Evolutionary conservation across 2,888 invertebrate species (phyloP), one percentile per base, ranked within the genome.

Genomic region (Malthinus seriepunctatus): DNA sequence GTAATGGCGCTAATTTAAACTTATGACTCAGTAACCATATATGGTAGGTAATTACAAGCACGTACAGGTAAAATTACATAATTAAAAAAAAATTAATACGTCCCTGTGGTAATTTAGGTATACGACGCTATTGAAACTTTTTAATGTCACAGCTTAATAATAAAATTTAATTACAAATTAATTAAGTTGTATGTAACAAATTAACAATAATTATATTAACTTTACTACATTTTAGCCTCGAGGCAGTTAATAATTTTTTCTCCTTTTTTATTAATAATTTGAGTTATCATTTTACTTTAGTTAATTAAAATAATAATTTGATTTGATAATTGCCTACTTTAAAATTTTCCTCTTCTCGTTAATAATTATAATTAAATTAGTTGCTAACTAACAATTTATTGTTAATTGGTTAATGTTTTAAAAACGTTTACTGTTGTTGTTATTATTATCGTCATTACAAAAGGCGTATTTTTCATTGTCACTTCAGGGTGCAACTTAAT

Each of bases 331-430:
- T 23, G 23, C 23, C 23, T 5, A 23, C 23, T 23, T 23, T 23
- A 23, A 23, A 23, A 23, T 2, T 23, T n/a, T n/a, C n/a, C n/a
- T n/a, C n/a, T n/a, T n/a, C n/a, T 23, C 23, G 23, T 23, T 23
- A 23, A 23, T 5, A 2, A 23, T 23, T 23, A 23, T 23, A 23
- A 23, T 23, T 23, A 23, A 23, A 23, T 23, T n/a, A n/a, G n/a
- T n/a, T 5, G 23, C 23, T 23, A 23, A 23, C 23, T 23, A 68
- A 69, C 67, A 68, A 68, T 68, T 68, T 69, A 68, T 69, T 68
- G 67, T 67, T 69, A 68, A 69, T 68, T 65, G 68, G 64, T 60
- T 56, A 57, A 51, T 45, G 56, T 57, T 23, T 23, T 23, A 5
- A 23, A 23, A 23, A 23, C 23, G 23, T 23, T 23, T 23, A 23